Base-by-base conservation (phyloP, 2,888 invertebrate species). In the Cantharis flavilabris region DNA sequence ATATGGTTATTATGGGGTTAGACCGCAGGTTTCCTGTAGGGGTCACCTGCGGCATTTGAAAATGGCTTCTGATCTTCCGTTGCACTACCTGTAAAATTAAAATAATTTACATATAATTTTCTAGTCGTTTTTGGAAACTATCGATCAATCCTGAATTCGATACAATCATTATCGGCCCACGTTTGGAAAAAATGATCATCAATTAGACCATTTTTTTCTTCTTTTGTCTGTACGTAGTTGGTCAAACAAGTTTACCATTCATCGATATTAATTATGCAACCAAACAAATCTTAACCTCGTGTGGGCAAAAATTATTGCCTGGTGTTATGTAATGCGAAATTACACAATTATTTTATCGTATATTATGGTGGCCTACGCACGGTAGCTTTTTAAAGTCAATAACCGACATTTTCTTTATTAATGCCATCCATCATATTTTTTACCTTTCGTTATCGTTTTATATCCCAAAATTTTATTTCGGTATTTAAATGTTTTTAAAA, bases 281-380 rank as follows among this genome's bases (percentile, higher is more conserved):
- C 70, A 73, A 75, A 76, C 73, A 73, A 77, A 77, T 70, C 72
- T 62, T 65, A 28, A 49, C 33, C 26, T 67, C 65, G 75, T 73
- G 76, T 78, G 77, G 77, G 77, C 72, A 77, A 77, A 77, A 77
- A 74, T 77, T 77, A 75, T 75, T 71, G 72, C 71, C 23, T 73
- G 63, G 71, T 62, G 73, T 76, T 76, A 73, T 73, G 76, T 70
- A 76, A 76, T 62, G 30, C 64, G 33, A 70, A 76, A 71, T 71
- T 71, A 71, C 76, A 49, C 72, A 76, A 73, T 74, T 72, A 75
- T 71, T 77, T 74, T 49, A 49, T 49, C 49, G 65, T 67, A 71
- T 75, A 49, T 33, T 70, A 20, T 70, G 23, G 23, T 26, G 16
- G 75, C 75, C 75, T 72, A 75, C 77, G 67, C 75, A 69, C 74